phyloP scores from a whole-genome alignment of 92 coral and sea anemone species.

The Anthopleura xanthogrammica region DNA sequence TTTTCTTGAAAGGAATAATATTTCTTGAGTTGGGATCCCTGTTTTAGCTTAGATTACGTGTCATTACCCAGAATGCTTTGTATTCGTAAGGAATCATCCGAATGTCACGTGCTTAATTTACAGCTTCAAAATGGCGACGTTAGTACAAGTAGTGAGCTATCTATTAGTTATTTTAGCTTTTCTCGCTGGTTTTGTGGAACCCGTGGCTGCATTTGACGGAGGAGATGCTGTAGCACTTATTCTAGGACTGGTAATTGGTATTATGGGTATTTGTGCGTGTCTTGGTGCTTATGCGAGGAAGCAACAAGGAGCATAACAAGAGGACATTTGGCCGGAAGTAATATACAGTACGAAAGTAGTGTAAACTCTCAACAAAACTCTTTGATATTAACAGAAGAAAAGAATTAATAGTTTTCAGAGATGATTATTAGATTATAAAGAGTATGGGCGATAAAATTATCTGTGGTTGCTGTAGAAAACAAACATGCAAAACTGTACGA shows the following conservation, averaged over 20 bases:
- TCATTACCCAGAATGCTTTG: slow-evolving; percentile 23
- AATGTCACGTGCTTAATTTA: slow-evolving; percentile 28
- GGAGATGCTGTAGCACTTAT: slow-evolving; percentile 98
- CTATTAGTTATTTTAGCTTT: slow-evolving; percentile 43
- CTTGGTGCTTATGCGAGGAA: slow-evolving; percentile 97
- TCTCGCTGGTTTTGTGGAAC: slow-evolving; percentile 76
- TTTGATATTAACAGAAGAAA: background rate
- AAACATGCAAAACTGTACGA: background rate
- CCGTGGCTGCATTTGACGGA: slow-evolving; percentile 93
- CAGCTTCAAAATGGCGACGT: slow-evolving; percentile 67
- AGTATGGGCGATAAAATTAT: background rate
- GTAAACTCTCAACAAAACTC: slow-evolving; percentile 18
- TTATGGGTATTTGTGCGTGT: slow-evolving; percentile 99
- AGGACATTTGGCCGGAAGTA: slow-evolving; percentile 13
- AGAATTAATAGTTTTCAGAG: background rate
- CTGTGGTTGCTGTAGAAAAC: background rate
- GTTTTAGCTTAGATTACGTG: background rate
- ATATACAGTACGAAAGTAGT: slow-evolving; percentile 15
- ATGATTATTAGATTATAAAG: background rate
- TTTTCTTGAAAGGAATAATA: too few relatives aligned
- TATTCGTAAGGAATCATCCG: slow-evolving; percentile 20
- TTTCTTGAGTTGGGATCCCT: slow-evolving; percentile 5
- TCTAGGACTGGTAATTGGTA: slow-evolving; percentile 89
- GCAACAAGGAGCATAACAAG: slow-evolving; percentile 77
- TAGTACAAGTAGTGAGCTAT: background rate